A percentile compares a stretch with the other conserved stretches of the same genome.
Conservation (phyloP, 2,888 invertebrate species). For the Acanthosepion pharaonis region DNA sequence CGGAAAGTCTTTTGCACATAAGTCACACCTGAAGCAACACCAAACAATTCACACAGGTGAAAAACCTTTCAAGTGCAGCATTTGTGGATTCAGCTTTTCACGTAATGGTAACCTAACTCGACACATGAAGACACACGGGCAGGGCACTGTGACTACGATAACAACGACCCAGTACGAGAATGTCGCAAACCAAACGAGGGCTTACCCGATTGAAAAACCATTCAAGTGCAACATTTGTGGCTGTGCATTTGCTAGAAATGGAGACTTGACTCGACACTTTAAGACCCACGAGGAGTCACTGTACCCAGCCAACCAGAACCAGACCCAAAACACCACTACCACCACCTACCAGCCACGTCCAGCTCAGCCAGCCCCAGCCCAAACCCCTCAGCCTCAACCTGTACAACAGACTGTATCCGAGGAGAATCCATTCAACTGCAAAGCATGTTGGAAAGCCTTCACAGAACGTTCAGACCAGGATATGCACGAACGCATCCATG, state of each 20-base stretch:
- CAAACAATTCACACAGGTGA: constrained; percentile 36
- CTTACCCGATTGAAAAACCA: background rate
- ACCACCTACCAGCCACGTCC: background rate
- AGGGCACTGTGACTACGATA: background rate
- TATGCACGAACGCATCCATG: constrained; percentile 42
- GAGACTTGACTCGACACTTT: constrained; percentile 33
- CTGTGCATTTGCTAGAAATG: constrained; percentile 33
- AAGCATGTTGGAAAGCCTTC: constrained; percentile 45
- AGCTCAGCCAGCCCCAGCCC: background rate
- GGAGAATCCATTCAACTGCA: constrained; percentile 36
- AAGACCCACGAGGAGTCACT: constrained; percentile 37
- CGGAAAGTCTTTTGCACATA: constrained; percentile 24
- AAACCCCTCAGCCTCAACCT: background rate
- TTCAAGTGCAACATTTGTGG: constrained; percentile 38
- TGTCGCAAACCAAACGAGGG: background rate
- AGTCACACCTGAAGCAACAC: constrained; percentile 42
- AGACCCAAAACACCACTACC: background rate
- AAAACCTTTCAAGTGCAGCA: constrained; percentile 36
- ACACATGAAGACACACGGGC: constrained; percentile 36
- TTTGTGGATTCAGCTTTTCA: constrained; percentile 39
- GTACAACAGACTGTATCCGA: background rate
- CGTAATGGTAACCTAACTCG: constrained; percentile 33
- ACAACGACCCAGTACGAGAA: constrained; percentile 6
- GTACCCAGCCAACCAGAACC: background rate
- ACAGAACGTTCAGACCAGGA: constrained; percentile 23